Evolutionary conservation across 2,797 vertebrate species (phyloP).

Genomic region (Ptychobarbus kaznakovi): DNA sequence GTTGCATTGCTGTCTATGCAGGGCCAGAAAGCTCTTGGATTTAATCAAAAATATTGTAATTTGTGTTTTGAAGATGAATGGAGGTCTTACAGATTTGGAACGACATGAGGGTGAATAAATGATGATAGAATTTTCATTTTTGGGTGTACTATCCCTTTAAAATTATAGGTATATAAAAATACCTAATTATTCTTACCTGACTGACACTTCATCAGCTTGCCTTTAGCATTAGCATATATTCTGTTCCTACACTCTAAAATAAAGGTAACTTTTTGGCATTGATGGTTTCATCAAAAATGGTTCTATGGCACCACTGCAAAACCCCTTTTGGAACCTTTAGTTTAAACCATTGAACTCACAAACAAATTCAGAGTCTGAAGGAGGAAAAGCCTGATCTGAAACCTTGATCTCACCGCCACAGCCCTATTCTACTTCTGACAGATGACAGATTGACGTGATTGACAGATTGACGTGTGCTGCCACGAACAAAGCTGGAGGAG

Average conservation of each 20-base stretch:
- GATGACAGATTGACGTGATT: constrained; percentile 14
- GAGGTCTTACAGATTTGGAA: neutral
- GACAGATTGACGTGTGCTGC: neutral
- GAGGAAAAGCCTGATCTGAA: constrained; percentile 17
- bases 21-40: no score
- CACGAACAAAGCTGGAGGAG: constrained; percentile 12
- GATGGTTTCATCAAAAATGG: neutral
- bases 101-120: neutral
- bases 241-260: neutral
- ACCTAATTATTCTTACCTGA: neutral
- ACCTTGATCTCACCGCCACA: neutral
- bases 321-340: neutral
- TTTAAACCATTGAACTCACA: neutral
- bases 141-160: neutral
- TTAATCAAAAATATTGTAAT: neutral
- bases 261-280: neutral
- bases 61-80: neutral
- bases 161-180: neutral
- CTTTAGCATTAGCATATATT: constrained; percentile 2
- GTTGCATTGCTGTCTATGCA: no score
- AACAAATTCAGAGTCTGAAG: constrained; percentile 10
- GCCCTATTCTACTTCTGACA: constrained; percentile 1
- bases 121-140: neutral
- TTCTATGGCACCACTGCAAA: neutral
- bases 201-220: neutral